Conservation (phyloP, 2,797 vertebrate genomes). For the Poecile montanus region DNA sequence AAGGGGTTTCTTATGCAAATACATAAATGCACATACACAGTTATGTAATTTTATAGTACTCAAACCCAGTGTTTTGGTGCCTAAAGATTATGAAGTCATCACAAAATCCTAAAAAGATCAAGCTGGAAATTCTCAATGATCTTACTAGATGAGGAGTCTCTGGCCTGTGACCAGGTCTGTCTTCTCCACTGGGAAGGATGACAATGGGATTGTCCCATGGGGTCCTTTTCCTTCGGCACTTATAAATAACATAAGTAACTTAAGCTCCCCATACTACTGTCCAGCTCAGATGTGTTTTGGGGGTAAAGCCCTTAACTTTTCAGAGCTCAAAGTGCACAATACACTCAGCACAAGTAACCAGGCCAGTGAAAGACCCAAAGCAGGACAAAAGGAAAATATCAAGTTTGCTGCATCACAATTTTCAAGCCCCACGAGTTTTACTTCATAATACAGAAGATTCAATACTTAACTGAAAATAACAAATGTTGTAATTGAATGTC, state of each 20-base stretch:
- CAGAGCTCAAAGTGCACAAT: not conserved
- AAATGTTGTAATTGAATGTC: not conserved
- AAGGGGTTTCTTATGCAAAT: not conserved
- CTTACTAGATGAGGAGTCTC: not conserved
- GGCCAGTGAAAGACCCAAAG: not conserved
- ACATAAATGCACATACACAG: not conserved
- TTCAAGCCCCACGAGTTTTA: not conserved
- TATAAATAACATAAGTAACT: not conserved
- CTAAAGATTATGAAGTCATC: not conserved
- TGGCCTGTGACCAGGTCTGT: rapidly evolving
- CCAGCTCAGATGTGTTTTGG: not conserved
- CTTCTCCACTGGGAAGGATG: not conserved
- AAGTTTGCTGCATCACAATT: not conserved
- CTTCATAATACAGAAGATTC: not conserved
- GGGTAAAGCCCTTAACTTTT: not conserved
- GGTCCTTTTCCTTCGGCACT: not conserved
- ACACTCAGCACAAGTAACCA: not conserved
- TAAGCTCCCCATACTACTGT: not conserved
- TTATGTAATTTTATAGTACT: not conserved
- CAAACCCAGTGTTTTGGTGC: not conserved
- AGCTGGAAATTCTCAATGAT: not conserved
- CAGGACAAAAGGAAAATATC: not conserved
- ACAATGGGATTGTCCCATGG: not conserved
- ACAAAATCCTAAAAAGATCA: not conserved
- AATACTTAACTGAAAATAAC: not conserved